Evolutionary conservation across 1,140 invertebrate genomes (phyloP), one percentile per base, ranked within the genome.

Genomic region (Pseudomyrmex dendroicus): DNA sequence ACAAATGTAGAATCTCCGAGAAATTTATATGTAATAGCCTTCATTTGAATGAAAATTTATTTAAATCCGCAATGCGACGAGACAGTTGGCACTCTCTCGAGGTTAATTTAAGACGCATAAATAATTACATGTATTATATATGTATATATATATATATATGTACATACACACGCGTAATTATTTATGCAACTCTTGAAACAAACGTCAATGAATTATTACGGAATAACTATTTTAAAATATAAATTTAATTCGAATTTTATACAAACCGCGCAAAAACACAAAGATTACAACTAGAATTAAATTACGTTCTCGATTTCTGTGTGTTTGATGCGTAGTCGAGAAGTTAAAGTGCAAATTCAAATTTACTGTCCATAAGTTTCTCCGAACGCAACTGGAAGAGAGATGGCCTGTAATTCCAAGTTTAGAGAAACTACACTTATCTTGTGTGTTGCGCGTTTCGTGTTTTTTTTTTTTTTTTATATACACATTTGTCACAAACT

Each of bases 311-410:
- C 76, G 66, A 80, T 80, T 80, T 35, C 35, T 80, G 64, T 70
- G 52, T 78, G 76, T 72, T 35, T 64, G 64, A 78, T 66, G 64
- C 64, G 76, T 70, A 61, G 17, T 54, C 66, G 66, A 59, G 54
- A 80, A 80, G 76, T 80, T 80, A 80, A 80, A 72, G 76, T 46
- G 76, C 76, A 80, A 80, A 80, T 80, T 80, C 76, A 80, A 80
- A 80, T 80, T 80, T 80, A 80, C 76, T 54, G 76, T 59, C 66
- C 76, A 72, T 72, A 80, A 80, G 76, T 80, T 80, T 22, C 35
- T 35, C 54, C 66, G 54, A 80, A 80, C 76, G 66, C 54, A 72
- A 59, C 76, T 35, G 54, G 54, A 80, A 80, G 76, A 80, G 66
- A 59, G 72, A 80, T 80, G 66, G 66, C 66, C 46, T 80, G 66